Percentiles rank a stretch among this genome's conserved stretches.
These are phyloP conservation scores for Choloepus didactylus DNA, from an alignment of 2,797 vertebrate genomes.

Conservation along the genomic window DNA sequence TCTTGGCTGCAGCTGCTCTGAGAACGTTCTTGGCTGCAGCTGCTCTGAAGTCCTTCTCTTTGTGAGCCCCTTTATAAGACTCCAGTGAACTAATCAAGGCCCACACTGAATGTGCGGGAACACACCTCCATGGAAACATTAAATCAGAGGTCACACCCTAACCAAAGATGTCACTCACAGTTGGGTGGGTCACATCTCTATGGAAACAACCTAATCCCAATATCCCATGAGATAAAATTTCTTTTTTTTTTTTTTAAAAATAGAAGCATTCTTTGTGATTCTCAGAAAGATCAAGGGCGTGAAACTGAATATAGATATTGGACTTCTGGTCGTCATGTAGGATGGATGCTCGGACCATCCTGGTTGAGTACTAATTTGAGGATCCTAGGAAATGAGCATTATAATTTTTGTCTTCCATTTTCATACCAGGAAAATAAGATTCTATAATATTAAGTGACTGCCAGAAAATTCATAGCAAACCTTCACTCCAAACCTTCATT, in stretches of 20 bases:
- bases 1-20: too few species aligned
- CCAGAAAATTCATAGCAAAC: background rate
- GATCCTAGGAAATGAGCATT: background rate
- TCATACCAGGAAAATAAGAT: conserved; percentile 3
- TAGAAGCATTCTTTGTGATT: background rate
- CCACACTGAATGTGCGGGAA: too few species aligned
- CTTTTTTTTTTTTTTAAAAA: background rate
- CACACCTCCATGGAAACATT: too few species aligned
- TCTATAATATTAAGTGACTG: background rate
- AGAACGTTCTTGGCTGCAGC: too few species aligned
- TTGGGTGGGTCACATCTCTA: too few species aligned
- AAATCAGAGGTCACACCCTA: too few species aligned
- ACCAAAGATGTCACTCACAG: too few species aligned
- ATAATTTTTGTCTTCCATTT: conserved; percentile 20
- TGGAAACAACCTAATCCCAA: too few species aligned
- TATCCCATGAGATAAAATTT: too few species aligned
- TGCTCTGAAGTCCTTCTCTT: too few species aligned
- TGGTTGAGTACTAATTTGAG: background rate
- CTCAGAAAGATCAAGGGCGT: conserved; percentile 37
- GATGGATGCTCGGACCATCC: background rate
- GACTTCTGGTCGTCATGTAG: background rate
- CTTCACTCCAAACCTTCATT: background rate
- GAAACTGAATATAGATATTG: background rate
- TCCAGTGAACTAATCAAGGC: too few species aligned
- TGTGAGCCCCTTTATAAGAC: too few species aligned